A percentile compares a stretch with the other conserved stretches of the same genome.
Evolutionary conservation across 2,888 invertebrate genomes (phyloP).

Genomic region (Napeogenes inachia): DNA sequence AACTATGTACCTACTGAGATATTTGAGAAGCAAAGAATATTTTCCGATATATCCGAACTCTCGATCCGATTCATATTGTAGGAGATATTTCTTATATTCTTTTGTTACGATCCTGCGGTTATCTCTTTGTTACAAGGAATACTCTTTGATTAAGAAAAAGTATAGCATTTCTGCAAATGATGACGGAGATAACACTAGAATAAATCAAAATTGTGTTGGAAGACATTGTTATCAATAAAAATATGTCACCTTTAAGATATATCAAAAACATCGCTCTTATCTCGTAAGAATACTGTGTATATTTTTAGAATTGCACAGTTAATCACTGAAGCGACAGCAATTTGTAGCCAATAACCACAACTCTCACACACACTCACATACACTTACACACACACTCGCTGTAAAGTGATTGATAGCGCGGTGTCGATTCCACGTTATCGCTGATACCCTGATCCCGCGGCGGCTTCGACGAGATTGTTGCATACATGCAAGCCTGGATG

Average conservation of each 20-base stretch:
- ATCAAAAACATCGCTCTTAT: neutral
- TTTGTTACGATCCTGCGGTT: constrained; percentile 65
- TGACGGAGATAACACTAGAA: neutral
- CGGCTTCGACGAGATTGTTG: constrained; percentile 46
- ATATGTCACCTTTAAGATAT: neutral
- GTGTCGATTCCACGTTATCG: constrained; percentile 66
- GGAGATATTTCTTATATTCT: constrained; percentile 72
- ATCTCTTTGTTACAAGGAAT: constrained; percentile 59
- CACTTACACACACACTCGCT: constrained; percentile 56
- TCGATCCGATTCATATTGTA: constrained; percentile 63
- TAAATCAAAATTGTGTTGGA: neutral
- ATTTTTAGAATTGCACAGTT: constrained; percentile 43
- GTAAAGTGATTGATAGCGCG: constrained; percentile 62
- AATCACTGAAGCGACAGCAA: constrained; percentile 62
- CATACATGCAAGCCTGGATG: constrained; percentile 40
- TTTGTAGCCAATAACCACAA: constrained; percentile 70
- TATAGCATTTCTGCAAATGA: constrained; percentile 53
- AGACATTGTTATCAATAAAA: neutral
- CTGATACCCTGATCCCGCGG: constrained; percentile 47
- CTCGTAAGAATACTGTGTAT: constrained; percentile 1
- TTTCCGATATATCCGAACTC: constrained; percentile 46
- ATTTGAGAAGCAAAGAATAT: constrained; percentile 57
- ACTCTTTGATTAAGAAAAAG: constrained; percentile 63
- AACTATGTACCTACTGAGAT: constrained; percentile 46
- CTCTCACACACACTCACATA: constrained; percentile 55